Evolutionary conservation across 2,113 vertebrate genomes (phyloP).

Genomic region (Hoplias malabaricus): DNA sequence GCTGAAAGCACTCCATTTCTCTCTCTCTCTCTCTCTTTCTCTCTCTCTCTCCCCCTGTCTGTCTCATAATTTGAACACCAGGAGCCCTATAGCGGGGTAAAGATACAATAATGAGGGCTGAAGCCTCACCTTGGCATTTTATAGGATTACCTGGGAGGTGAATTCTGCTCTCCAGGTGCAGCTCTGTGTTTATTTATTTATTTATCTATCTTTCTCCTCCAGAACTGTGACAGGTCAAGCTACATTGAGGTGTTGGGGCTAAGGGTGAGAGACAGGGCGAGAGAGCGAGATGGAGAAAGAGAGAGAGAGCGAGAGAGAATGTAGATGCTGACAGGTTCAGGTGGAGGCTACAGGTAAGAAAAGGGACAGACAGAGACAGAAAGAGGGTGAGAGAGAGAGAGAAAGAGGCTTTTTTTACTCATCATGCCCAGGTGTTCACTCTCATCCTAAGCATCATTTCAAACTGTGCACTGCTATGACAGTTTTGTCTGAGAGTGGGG

Average conservation of each 20-base stretch:
- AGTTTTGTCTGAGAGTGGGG: background rate
- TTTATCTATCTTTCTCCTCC: constrained; percentile 60
- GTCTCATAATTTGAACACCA: constrained; percentile 75
- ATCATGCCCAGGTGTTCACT: background rate
- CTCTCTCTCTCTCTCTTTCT: constrained; percentile 53
- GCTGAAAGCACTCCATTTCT: constrained; percentile 85
- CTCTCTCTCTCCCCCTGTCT: constrained; percentile 83
- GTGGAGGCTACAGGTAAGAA: constrained; percentile 65
- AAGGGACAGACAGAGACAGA: constrained; percentile 27
- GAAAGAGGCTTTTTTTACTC: background rate
- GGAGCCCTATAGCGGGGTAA: constrained; percentile 71
- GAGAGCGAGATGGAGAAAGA: constrained; percentile 41
- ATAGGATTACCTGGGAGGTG: constrained; percentile 77
- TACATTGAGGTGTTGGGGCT: constrained; percentile 74
- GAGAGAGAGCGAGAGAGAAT: constrained; percentile 53
- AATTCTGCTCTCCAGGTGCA: constrained; percentile 61
- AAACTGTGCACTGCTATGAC: background rate
- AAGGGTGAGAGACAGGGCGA: constrained; percentile 36
- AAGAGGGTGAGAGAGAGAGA: constrained; percentile 2
- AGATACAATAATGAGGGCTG: constrained; percentile 70
- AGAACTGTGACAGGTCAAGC: constrained; percentile 70
- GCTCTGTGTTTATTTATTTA: constrained; percentile 53
- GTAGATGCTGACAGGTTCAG: constrained; percentile 69
- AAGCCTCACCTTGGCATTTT: constrained; percentile 77
- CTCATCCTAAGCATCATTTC: background rate